These are phyloP conservation scores for Latrodectus elegans DNA, from an alignment of 2,888 invertebrate species.

Conservation along the genomic window DNA sequence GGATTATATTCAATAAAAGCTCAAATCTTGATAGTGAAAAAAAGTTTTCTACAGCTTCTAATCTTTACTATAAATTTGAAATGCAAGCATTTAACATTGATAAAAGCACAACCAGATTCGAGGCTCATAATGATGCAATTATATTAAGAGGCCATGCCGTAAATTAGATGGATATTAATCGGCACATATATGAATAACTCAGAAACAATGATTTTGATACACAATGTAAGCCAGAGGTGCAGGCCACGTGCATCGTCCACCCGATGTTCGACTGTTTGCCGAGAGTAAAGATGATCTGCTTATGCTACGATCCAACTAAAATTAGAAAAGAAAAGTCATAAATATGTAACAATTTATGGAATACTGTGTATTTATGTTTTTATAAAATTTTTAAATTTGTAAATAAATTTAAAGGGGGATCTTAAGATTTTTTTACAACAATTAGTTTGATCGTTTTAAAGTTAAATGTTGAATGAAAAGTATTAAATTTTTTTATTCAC, in stretches of 20 bases:
- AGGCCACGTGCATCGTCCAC: constrained; percentile 39
- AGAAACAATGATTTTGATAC: constrained; percentile 54
- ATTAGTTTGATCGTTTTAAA: background rate
- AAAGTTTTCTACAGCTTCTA: no score
- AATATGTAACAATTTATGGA: background rate
- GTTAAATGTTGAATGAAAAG: no score
- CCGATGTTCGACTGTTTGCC: constrained; percentile 54
- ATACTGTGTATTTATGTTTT: background rate
- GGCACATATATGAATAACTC: background rate
- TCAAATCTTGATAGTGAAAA: no score
- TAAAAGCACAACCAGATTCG: no score
- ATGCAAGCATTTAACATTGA: no score
- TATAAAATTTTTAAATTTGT: background rate
- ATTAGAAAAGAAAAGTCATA: background rate
- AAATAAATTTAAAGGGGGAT: background rate
- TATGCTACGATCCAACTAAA: constrained; percentile 55
- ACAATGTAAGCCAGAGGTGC: constrained; percentile 61
- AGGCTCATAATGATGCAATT: no score
- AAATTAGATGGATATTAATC: no score
- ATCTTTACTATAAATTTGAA: no score
- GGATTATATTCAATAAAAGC: no score
- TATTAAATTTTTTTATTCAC: no score
- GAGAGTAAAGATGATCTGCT: constrained; percentile 55
- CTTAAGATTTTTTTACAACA: background rate
- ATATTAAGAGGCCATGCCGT: no score